Conservation (phyloP, 2,113 vertebrate genomes). For the Grallaria varia region DNA sequence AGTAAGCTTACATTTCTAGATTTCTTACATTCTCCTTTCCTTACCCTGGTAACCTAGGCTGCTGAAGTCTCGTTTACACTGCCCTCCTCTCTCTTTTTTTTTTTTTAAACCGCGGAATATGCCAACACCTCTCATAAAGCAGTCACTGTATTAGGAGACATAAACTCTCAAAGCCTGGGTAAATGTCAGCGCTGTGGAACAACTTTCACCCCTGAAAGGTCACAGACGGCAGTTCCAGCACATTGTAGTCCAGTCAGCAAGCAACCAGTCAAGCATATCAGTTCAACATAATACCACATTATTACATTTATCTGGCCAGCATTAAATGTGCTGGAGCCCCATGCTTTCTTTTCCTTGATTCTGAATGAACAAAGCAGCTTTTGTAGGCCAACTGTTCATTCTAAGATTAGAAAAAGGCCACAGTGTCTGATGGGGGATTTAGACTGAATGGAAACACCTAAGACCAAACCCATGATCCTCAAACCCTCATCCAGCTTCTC, state of each 20-base stretch:
- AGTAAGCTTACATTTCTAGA: neutral
- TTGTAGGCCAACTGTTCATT: neutral
- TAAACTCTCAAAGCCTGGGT: constrained; percentile 50
- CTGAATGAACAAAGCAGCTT: neutral
- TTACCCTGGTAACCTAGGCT: neutral
- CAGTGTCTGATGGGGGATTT: neutral
- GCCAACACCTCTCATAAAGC: neutral
- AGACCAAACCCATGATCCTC: neutral
- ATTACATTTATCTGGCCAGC: constrained; percentile 30
- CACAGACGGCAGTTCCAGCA: constrained; percentile 3
- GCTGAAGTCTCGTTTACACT: neutral
- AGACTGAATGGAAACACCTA: neutral
- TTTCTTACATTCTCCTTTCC: neutral
- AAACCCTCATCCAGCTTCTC: neutral
- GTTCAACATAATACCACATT: constrained; percentile 35
- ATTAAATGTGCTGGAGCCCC: neutral
- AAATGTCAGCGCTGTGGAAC: neutral
- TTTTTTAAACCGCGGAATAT: neutral
- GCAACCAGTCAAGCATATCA: neutral
- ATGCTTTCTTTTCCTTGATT: constrained; percentile 25
- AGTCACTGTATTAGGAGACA: neutral
- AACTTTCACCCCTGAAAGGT: constrained; percentile 39
- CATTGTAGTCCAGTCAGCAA: neutral
- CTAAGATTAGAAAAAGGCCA: constrained; percentile 29
- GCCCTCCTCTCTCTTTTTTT: neutral